These are phyloP conservation scores for Ormyrus thymus DNA, from an alignment of 2,888 invertebrate species.

Conservation along the genomic window DNA sequence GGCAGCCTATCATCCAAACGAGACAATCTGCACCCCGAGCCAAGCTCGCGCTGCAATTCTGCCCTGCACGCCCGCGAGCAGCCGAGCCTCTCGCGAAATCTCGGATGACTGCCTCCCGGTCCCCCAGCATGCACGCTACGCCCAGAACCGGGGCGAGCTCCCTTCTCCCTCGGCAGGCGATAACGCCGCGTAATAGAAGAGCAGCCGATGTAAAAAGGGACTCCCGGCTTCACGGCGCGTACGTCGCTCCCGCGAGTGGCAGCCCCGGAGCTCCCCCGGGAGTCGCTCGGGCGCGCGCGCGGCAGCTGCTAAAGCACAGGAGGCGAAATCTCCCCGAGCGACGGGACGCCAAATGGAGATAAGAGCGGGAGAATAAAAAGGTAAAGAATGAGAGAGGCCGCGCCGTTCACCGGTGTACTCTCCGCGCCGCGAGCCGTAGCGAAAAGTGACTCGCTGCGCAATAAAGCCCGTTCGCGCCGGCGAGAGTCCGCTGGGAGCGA, in stretches of 20 bases:
- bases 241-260: conserved; percentile 9
- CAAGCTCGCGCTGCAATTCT: too few species aligned
- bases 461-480: conserved; percentile 21
- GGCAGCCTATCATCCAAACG: too few species aligned
- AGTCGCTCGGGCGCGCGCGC: conserved; percentile 3
- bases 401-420: too few species aligned
- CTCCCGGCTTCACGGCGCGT: neutral
- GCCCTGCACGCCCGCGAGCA: too few species aligned
- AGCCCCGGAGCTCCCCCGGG: conserved; percentile 16
- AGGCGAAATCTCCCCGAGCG: conserved; percentile 13
- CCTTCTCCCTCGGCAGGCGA: neutral
- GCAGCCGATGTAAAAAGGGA: conserved; percentile 25
- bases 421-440: neutral
- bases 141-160: too few species aligned
- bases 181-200: conserved; percentile 36
- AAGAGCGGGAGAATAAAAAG: conserved; percentile 51
- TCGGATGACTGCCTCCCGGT: too few species aligned
- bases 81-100: too few species aligned
- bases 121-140: too few species aligned
- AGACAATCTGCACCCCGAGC: too few species aligned
- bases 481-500: neutral
- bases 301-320: conserved; percentile 26
- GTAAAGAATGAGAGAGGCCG: conserved; percentile 46
- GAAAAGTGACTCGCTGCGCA: conserved; percentile 17
- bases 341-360: conserved; percentile 42